Evolutionary conservation across 1,140 invertebrate species (phyloP).

Genomic region (Lordiphosa collinella): DNA sequence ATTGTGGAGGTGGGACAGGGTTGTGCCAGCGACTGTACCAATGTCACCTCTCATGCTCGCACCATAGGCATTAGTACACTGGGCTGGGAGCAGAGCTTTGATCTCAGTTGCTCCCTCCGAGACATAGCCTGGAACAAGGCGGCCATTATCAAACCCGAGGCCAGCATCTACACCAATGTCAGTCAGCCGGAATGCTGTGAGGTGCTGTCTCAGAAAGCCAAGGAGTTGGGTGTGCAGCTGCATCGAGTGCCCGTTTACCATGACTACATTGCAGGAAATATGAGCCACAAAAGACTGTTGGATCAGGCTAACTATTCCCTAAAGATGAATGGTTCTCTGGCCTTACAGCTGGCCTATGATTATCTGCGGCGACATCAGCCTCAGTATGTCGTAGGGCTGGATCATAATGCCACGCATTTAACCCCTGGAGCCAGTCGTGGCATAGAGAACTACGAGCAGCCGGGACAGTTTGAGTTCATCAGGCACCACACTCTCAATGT

Average conservation of each 20-base stretch:
- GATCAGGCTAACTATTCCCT: constrained; percentile 41
- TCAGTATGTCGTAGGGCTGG: constrained; percentile 35
- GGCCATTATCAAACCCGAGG: constrained; percentile 93
- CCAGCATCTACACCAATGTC: constrained; percentile 86
- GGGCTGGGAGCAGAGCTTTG: constrained; percentile 91
- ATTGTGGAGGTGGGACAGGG: constrained; percentile 98
- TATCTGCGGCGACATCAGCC: constrained; percentile 83
- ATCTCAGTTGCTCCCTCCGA: constrained; percentile 91
- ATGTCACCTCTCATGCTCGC: constrained; percentile 89
- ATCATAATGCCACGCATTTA: constrained; percentile 28
- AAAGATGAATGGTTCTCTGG: constrained; percentile 89
- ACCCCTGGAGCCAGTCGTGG: constrained; percentile 79
- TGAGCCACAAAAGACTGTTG: constrained; percentile 22
- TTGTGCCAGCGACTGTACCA: constrained; percentile 96
- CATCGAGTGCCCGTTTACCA: constrained; percentile 34
- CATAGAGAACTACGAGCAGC: constrained; percentile 84
- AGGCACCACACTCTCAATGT: constrained; percentile 81
- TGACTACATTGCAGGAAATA: constrained; percentile 34
- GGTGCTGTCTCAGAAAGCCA: constrained; percentile 85
- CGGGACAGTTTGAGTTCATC: constrained; percentile 87
- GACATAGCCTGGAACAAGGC: constrained; percentile 97
- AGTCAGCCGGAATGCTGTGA: constrained; percentile 86
- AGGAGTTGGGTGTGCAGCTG: constrained; percentile 83
- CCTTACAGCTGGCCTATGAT: constrained; percentile 88
- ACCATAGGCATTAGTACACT: constrained; percentile 90